Evolutionary conservation across 2,888 invertebrate genomes (phyloP).

Genomic region (Augiades crinisus): DNA sequence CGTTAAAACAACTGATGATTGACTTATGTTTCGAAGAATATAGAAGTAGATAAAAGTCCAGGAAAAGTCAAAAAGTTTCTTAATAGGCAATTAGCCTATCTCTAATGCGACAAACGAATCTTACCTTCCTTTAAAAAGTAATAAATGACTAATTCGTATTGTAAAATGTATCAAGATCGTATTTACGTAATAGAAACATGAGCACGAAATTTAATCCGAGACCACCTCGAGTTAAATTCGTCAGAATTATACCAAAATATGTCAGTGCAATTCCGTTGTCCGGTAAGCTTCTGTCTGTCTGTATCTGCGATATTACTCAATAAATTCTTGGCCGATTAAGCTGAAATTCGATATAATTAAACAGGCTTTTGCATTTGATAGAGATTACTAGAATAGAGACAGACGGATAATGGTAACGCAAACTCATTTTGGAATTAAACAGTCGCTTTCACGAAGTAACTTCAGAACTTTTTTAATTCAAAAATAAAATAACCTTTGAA

Average conservation of each 20-base stretch:
- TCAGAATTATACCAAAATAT: slow-evolving; percentile 18
- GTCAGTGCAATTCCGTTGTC: slow-evolving; percentile 10
- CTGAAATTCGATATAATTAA: slow-evolving; percentile 16
- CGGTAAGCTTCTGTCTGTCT: slow-evolving; percentile 4
- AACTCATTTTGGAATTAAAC: no score
- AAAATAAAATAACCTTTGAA: no score
- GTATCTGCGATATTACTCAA: slow-evolving; percentile 8
- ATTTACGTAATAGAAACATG: slow-evolving; percentile 1
- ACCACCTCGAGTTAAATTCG: slow-evolving; percentile 18
- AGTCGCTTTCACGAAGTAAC: no score
- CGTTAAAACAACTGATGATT: no score
- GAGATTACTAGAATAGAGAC: background rate
- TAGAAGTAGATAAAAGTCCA: no score
- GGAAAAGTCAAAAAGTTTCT: no score
- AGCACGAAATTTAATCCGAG: slow-evolving; percentile 14
- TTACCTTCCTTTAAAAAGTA: no score
- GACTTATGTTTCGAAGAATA: no score
- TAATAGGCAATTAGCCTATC: no score
- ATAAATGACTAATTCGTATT: background rate
- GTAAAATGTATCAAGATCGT: background rate
- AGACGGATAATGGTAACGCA: no score
- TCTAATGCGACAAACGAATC: no score
- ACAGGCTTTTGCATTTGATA: slow-evolving; percentile 1
- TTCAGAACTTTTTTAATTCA: no score
- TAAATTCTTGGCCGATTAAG: slow-evolving; percentile 19